Evolutionary conservation across 2,888 invertebrate genomes (phyloP), one percentile per base, ranked within the genome.

Genomic region (Oxycera nigricornis): DNA sequence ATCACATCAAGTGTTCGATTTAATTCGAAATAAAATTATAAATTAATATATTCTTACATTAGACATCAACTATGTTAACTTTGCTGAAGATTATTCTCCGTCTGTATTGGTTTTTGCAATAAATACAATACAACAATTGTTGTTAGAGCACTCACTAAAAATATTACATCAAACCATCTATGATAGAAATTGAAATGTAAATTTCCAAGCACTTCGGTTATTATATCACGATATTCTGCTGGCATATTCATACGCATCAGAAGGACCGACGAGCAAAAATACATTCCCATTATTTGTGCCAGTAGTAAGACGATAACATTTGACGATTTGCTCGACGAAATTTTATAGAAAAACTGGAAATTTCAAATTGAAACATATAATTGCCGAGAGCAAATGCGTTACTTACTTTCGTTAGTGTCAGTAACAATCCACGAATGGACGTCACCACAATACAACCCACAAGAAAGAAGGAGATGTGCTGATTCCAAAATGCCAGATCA

Each of bases 251-350:
- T 99, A 31, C 99, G 88, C 92, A 99, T 96, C 50, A 99, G 86
- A 0, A 99, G 88, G 0, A 99, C 98, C 0, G 96, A 97, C 0
- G 98, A 98, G 72, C 98, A 96, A 86, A 99, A 99, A 83, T 99
- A 99, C 98, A 99, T 99, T 46, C 98, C 98, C 99, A 99, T 99
- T 80, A 99, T 94, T 87, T 99, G 98, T 1, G 98, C 99, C 55
- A 99, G 87, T 77, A 97, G 92, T 68, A 99, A 86, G 2, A 99
- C 98, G 79, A 99, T 98, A 73, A 99, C 93, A 84, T 98, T 98
- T 9, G 98, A 98, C 2, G 98, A 98, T 86, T 98, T 98, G 79
- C 95, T 97, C 79, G 97, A 98, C 0, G 98, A 98, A 82, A 99
- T 97, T 81, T 97, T 96, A 87, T 99, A 98, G 89, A 99, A 99